Evolutionary conservation across 2,888 invertebrate genomes (phyloP), one percentile per base, ranked within the genome.

Genomic region (Scotopteryx bipunctaria): DNA sequence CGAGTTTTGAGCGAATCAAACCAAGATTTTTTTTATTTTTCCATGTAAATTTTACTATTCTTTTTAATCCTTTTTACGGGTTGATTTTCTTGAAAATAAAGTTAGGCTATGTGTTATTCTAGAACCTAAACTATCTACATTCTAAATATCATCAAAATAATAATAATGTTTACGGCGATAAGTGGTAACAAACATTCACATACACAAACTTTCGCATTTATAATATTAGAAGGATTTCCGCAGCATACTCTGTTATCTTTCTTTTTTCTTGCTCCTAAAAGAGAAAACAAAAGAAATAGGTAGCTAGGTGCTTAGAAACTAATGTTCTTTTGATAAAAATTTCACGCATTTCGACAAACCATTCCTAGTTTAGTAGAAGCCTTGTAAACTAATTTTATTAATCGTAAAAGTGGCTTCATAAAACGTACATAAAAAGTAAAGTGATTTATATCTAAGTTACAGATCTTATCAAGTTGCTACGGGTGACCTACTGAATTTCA

Each of bases 321-420:
- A 43, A 33, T 14, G 38, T 33, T 33, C 51, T 57, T 38, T 16
- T n/a, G 57, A 63, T 64, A 69, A 67, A 71, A 57, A 63, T 62
- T 35, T 48, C 17, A 42, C 13, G 14, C 14, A 9, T 25, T 38
- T 9, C 60, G 62, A 70, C 67, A 64, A 48, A 61, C 40, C 6
- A 40, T n/a, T 29, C 29, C 5, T 21, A 31, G 21, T 29, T 45
- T 37, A 38, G 9, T 38, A 59, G 63, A 55, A 68, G 61, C 65
- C 61, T 60, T 66, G 63, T 64, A 59, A 32, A 62, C 64, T 66
- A 68, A 75, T 77, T 72, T 44, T 75, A 76, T 78, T 66, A 73
- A 62, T 69, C 72, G 66, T 74, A 73, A 75, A 76, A 72, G 63
- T 71, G 68, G 69, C 71, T 70, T 55, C 52, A 66, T 75, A 77